Evolutionary conservation across 1,140 invertebrate genomes (phyloP).

Genomic region (Nebria ingens): DNA sequence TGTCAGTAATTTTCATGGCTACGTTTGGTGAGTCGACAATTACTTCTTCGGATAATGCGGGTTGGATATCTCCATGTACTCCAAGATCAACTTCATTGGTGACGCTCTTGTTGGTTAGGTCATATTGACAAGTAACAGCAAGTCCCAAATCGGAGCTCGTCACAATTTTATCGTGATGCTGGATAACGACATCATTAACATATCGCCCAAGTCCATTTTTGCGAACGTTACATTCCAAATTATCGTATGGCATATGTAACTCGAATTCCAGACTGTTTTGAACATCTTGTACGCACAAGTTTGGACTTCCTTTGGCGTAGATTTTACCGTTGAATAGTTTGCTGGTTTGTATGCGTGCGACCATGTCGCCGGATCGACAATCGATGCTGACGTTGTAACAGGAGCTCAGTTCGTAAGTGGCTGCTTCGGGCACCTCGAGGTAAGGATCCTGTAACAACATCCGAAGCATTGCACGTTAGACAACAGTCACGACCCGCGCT

Average conservation of each 20-base stretch:
- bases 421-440: constrained; percentile 75
- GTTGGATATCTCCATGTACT: constrained; percentile 74
- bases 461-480: background rate
- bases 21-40: constrained; percentile 89
- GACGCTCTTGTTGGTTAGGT: constrained; percentile 86
- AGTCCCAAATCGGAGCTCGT: constrained; percentile 87
- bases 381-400: constrained; percentile 93
- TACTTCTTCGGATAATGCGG: constrained; percentile 68
- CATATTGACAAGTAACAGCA: constrained; percentile 86
- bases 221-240: constrained; percentile 80
- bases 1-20: constrained; percentile 86
- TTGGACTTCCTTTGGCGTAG: constrained; percentile 85
- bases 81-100: constrained; percentile 83
- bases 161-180: constrained; percentile 91
- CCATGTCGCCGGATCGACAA: constrained; percentile 85
- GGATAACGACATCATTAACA: constrained; percentile 81
- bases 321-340: constrained; percentile 91
- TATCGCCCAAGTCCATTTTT: constrained; percentile 76
- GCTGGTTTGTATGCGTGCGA: constrained; percentile 81
- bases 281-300: constrained; percentile 81
- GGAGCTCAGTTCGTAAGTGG: constrained; percentile 84
- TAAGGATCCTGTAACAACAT: constrained; percentile 62
- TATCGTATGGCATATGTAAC: constrained; percentile 81
- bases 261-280: constrained; percentile 77
- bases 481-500: background rate